phyloP scores from a whole-genome alignment of 2,888 invertebrate genomes.

The Andricus curvator region DNA sequence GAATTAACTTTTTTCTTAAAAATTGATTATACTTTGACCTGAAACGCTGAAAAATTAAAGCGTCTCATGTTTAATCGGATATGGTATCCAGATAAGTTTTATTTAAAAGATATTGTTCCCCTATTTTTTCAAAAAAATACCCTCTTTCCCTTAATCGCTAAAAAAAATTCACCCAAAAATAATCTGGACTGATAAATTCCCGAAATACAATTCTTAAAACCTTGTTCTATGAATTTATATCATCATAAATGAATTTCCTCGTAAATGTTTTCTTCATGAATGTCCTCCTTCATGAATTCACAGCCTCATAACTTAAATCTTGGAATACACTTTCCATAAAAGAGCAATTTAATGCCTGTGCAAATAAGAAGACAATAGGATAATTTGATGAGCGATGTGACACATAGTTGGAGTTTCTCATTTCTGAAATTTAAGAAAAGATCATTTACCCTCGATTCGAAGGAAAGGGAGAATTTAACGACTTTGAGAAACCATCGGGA shows the following conservation, averaged over 20 bases:
- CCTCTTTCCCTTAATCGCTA: too few species aligned
- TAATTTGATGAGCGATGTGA: constrained; percentile 1
- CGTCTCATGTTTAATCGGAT: too few species aligned
- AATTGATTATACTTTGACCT: too few species aligned
- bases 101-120: too few species aligned
- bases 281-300: neutral
- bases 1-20: too few species aligned
- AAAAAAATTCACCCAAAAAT: neutral
- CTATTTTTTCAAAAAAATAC: too few species aligned
- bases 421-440: constrained; percentile 43
- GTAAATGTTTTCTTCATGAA: neutral
- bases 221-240: constrained; percentile 8
- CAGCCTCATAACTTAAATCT: constrained; percentile 17
- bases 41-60: too few species aligned
- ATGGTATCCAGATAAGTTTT: too few species aligned
- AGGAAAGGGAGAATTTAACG: constrained; percentile 62
- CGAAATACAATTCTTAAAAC: neutral
- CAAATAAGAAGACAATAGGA: constrained; percentile 17
- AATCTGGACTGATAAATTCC: neutral
- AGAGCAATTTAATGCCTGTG: neutral
- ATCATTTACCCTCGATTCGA: constrained; percentile 61
- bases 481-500: constrained; percentile 62
- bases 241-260: constrained; percentile 7
- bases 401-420: neutral
- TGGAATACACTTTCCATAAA: constrained; percentile 27